Evolutionary conservation across 2,888 invertebrate genomes (phyloP).

Genomic region (Mycalesis mineus): DNA sequence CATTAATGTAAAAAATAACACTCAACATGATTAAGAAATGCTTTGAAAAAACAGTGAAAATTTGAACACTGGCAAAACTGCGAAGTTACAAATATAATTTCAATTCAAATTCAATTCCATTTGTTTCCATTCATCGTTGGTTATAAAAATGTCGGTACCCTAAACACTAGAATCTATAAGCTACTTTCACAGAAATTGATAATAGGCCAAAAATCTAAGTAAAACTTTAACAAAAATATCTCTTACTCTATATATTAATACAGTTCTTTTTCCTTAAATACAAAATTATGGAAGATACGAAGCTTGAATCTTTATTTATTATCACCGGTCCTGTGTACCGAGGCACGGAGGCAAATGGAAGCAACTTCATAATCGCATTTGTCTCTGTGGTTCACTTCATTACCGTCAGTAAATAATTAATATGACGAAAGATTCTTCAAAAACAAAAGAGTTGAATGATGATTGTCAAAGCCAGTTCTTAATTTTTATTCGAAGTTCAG

Average conservation of each 20-base stretch:
- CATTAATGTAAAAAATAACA: no score
- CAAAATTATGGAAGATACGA: slow-evolving; percentile 33
- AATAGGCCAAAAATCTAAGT: slow-evolving; percentile 29
- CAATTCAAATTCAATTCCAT: background rate
- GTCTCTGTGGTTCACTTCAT: background rate
- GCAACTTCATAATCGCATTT: background rate
- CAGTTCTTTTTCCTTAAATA: slow-evolving; percentile 29
- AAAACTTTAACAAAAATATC: slow-evolving; percentile 30
- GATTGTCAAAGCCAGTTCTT: no score
- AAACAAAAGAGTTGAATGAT: no score
- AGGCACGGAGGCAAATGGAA: background rate
- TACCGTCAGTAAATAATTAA: no score
- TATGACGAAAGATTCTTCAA: no score
- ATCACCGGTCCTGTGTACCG: background rate
- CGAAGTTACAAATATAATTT: no score
- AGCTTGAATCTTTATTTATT: slow-evolving; percentile 21
- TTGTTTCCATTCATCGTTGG: background rate
- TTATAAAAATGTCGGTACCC: slow-evolving; percentile 26
- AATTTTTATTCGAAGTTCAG: no score
- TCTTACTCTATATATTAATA: slow-evolving; percentile 29
- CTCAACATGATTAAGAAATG: no score
- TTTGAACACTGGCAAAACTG: no score
- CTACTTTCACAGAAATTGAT: slow-evolving; percentile 23
- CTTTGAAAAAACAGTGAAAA: no score
- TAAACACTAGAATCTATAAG: slow-evolving; percentile 20